Percentiles rank a stretch among this genome's conserved stretches.
phyloP scores from a whole-genome alignment of 2,888 invertebrate species.

The Colletes collaris region DNA sequence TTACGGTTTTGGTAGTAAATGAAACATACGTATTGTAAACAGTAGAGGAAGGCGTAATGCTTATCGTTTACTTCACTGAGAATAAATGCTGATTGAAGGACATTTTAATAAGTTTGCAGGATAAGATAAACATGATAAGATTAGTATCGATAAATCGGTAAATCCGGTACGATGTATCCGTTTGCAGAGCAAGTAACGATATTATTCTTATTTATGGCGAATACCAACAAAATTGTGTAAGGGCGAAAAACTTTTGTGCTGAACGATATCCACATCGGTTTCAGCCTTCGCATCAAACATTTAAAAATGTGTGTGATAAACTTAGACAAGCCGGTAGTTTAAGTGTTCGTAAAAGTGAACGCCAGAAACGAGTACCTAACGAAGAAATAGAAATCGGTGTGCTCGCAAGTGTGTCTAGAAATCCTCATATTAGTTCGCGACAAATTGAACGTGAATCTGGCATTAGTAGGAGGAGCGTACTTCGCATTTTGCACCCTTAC shows the following conservation, averaged over 20 bases:
- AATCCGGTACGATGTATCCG: conserved; percentile 25
- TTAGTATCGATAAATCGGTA: conserved; percentile 9
- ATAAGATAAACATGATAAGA: conserved; percentile 11
- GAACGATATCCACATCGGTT: too few species aligned
- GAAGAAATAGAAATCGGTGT: conserved; percentile 35
- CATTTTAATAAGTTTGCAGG: background rate
- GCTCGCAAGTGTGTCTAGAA: conserved; percentile 20
- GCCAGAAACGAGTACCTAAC: conserved; percentile 20
- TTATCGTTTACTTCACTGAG: conserved; percentile 10
- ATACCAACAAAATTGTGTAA: conserved; percentile 29
- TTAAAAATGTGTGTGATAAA: too few species aligned
- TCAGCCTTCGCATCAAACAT: too few species aligned
- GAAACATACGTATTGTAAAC: background rate
- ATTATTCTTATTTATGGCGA: conserved; percentile 36
- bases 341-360: conserved; percentile 8
- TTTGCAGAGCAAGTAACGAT: conserved; percentile 31
- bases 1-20: too few species aligned
- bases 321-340: too few species aligned
- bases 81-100: background rate
- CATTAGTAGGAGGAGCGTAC: conserved; percentile 29
- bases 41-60: conserved; percentile 4
- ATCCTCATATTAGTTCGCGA: conserved; percentile 34
- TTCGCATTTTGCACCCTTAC: conserved; percentile 22
- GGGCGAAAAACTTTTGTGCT: background rate
- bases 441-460: conserved; percentile 17